These are phyloP conservation scores for Aelia acuminata DNA, from an alignment of 2,888 invertebrate species.

Conservation along the genomic window DNA sequence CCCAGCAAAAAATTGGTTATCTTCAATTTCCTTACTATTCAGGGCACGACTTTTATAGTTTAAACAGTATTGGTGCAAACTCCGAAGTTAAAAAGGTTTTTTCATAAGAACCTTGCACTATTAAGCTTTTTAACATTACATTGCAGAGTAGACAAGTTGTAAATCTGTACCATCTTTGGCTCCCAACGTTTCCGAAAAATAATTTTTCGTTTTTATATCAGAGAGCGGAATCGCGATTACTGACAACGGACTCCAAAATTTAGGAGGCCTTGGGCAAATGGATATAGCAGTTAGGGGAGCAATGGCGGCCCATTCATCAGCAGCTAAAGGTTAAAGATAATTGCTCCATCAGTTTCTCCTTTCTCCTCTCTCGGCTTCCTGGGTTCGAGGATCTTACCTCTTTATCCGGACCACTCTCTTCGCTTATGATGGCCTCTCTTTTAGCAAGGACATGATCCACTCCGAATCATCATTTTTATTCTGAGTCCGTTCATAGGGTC, in stretches of 20 bases:
- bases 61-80: no score
- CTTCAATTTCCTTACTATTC: no score
- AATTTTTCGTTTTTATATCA: neutral
- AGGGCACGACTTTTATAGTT: no score
- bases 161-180: neutral
- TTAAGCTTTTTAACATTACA: no score
- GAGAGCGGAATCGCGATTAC: neutral
- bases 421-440: neutral
- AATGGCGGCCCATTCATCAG: slow-evolving; percentile 31
- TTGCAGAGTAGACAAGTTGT: no score
- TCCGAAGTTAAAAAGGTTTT: no score
- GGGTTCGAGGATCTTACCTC: neutral
- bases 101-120: no score
- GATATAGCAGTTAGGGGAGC: slow-evolving; percentile 13
- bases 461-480: no score
- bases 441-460: neutral
- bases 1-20: no score
- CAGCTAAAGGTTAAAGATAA: slow-evolving; percentile 45
- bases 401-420: slow-evolving; percentile 16
- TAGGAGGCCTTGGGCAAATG: slow-evolving; percentile 11
- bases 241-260: neutral
- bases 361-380: neutral
- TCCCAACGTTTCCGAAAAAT: neutral
- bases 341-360: slow-evolving; percentile 44
- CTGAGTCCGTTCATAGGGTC: no score